Base-by-base conservation (phyloP, 2,113 vertebrate genomes). In the Mustela nigripes region DNA sequence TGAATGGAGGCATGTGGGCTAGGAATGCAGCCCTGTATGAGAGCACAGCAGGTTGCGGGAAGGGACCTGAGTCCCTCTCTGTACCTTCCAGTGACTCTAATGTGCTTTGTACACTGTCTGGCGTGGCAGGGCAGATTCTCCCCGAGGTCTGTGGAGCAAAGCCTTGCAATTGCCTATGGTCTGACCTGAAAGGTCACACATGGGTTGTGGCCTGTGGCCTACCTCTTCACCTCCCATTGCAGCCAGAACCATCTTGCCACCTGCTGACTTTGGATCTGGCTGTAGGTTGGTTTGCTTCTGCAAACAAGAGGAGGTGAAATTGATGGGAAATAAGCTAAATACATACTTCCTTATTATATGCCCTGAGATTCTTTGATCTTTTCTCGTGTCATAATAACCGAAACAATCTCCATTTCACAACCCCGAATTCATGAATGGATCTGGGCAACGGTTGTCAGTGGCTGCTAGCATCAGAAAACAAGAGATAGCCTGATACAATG, bases 391-490 rank as follows among this genome's bases (percentile, higher is more conserved):
- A 26, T 42, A 56, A 63, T 28, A 67, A 21, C 7, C 50, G 7
- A 74, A 39, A 74, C 33, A 50, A 42, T 86, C 58, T 91, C 50
- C 48, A 82, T 87, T 87, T 53, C 74, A 60, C 76, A 96, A 88
- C 18, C 18, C 21, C 4, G 39, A 71, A 83, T 79, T 96, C 89
- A 89, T 39, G 9, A 39, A 62, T 95, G 74, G 21, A 48, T 84
- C 24, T 26, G 78, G 53, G 84, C 45, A 92, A 73, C 39, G 39
- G 31, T 60, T 42, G 18, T 79, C 36, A 80, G 56, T n/a, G 48
- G 11, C 50, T 79, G 45, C 60, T 60, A 62, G 39, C 63, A 93
- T 79, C 48, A 92, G 7, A 79, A 58, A 79, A 87, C 22, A 80
- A 83, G 53, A 92, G 24, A 28, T n/a, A 90, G 36, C 39, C 12